These are phyloP conservation scores for Hirudinaria manillensis DNA, from an alignment of 2,888 invertebrate species.

Conservation along the genomic window DNA sequence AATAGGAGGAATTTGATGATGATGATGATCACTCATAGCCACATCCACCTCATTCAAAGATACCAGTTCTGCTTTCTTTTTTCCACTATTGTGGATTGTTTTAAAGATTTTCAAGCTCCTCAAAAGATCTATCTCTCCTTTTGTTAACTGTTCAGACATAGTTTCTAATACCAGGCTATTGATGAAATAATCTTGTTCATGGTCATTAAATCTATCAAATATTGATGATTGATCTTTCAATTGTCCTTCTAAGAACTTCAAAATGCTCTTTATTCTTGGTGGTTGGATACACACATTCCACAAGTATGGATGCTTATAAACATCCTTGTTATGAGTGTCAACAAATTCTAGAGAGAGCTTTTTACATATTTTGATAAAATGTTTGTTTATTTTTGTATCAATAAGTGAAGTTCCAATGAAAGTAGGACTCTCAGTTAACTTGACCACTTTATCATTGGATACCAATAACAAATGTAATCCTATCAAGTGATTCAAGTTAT, in stretches of 20 bases:
- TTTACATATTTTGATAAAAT: background rate
- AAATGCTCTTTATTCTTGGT: conserved; percentile 10
- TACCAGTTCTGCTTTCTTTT: background rate
- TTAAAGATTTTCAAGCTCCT: conserved; percentile 7
- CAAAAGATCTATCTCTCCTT: background rate
- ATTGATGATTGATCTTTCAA: background rate
- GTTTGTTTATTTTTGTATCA: background rate
- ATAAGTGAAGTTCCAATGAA: background rate
- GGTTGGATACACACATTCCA: background rate
- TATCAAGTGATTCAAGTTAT: background rate
- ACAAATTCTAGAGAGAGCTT: background rate
- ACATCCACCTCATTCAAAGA: background rate
- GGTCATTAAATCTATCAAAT: too few species aligned
- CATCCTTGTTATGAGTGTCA: background rate
- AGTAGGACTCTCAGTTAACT: background rate
- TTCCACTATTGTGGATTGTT: background rate
- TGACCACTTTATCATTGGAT: background rate
- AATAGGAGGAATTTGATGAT: too few species aligned
- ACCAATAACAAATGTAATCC: conserved; percentile 4
- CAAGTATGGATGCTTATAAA: background rate
- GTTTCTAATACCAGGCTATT: background rate
- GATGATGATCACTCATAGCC: background rate
- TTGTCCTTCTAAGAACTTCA: background rate
- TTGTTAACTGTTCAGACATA: background rate
- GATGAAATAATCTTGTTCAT: background rate